phyloP scores from a whole-genome alignment of 2,113 vertebrate species.

The Heterotilapia buettikoferi region DNA sequence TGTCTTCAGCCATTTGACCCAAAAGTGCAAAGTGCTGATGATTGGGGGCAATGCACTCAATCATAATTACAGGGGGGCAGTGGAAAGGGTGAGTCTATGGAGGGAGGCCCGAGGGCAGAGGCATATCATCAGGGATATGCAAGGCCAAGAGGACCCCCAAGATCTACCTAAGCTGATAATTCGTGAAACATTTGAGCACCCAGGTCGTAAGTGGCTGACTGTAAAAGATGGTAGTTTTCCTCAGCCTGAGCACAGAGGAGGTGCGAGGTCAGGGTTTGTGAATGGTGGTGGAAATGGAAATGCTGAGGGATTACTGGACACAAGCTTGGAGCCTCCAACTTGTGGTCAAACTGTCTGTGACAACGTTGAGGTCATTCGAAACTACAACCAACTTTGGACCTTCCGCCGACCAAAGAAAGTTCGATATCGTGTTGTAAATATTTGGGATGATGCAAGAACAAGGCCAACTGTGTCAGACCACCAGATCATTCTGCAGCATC shows the following conservation, averaged over 20 bases:
- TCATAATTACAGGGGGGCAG: conserved; percentile 89
- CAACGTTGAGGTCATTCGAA: conserved; percentile 84
- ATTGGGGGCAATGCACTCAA: conserved; percentile 89
- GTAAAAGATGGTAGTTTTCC: conserved; percentile 89
- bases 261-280: conserved; percentile 62
- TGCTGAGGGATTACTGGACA: conserved; percentile 80
- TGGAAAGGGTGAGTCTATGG: conserved; percentile 90
- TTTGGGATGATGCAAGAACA: conserved; percentile 76
- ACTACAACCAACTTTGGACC: conserved; percentile 85
- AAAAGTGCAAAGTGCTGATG: conserved; percentile 96
- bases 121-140: conserved; percentile 87
- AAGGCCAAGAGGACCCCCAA: conserved; percentile 68
- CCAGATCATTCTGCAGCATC: conserved; percentile 94
- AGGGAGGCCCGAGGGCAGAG: conserved; percentile 83
- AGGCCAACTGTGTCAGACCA: conserved; percentile 86
- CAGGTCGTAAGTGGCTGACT: conserved; percentile 84
- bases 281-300: conserved; percentile 51
- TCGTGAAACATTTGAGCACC: conserved; percentile 88
- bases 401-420: conserved; percentile 87
- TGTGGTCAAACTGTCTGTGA: conserved; percentile 95
- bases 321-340: conserved; percentile 82
- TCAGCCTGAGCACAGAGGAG: conserved; percentile 71
- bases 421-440: conserved; percentile 90
- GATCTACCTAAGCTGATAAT: conserved; percentile 89
- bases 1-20: conserved; percentile 89